Evolutionary conservation across 2,113 vertebrate genomes (phyloP).

Genomic region (human (Homo sapiens)): DNA sequence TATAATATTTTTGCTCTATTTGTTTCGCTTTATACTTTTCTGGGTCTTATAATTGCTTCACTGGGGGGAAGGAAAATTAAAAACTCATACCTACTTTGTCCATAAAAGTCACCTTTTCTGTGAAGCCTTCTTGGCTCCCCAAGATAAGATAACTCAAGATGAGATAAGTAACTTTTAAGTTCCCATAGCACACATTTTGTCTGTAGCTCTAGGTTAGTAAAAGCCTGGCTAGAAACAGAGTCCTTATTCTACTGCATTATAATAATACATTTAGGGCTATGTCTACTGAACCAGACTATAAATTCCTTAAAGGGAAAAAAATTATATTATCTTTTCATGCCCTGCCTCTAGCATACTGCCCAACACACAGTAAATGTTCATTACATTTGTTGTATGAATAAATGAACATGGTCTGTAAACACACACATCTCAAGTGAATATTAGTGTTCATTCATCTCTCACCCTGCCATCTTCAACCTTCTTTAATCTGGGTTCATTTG

Average conservation of each 20-base stretch:
- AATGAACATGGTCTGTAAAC: background rate
- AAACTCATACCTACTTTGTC: background rate
- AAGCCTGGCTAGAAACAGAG: background rate
- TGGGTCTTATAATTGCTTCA: background rate
- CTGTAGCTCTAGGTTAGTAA: background rate
- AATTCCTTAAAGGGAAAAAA: slow-evolving; percentile 22
- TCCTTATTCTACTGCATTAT: background rate
- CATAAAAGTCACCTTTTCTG: background rate
- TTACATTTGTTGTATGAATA: background rate
- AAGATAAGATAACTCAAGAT: background rate
- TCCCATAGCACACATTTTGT: background rate
- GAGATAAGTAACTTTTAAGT: background rate
- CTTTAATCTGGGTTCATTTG: background rate
- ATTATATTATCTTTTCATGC: background rate
- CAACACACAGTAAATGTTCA: background rate
- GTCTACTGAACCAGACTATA: background rate
- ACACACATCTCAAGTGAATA: background rate
- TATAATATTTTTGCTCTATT: background rate
- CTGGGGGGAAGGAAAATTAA: background rate
- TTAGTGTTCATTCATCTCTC: background rate
- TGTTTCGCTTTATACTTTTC: slow-evolving; percentile 38
- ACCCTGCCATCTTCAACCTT: background rate
- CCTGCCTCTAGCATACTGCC: background rate
- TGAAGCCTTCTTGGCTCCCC: background rate
- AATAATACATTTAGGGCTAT: background rate